Percentiles rank a stretch among this genome's conserved stretches.
Evolutionary conservation across 2,888 invertebrate genomes (phyloP).

Genomic region (Sinodicranocentrus sp.): DNA sequence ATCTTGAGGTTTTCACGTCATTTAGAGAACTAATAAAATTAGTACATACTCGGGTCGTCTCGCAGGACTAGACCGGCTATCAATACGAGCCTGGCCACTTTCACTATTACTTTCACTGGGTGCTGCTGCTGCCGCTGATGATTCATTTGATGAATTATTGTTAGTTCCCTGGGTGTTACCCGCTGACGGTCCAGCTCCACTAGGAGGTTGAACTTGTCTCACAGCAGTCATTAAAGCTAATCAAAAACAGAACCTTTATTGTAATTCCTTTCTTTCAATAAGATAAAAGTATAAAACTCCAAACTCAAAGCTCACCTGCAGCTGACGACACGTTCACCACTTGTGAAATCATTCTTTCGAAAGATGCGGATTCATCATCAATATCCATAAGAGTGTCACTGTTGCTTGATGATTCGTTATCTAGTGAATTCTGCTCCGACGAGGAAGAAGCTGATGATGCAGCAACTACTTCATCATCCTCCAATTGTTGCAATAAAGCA

Average conservation of each 20-base stretch:
- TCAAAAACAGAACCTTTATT: not conserved
- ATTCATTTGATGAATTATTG: too few species aligned
- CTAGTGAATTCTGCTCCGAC: slow-evolving; percentile 33
- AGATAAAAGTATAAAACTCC: too few species aligned
- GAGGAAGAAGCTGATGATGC: slow-evolving; percentile 30
- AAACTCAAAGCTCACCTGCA: slow-evolving; percentile 57
- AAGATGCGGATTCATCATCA: slow-evolving; percentile 59
- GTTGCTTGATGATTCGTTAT: not conserved
- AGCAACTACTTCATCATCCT: slow-evolving; percentile 70
- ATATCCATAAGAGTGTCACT: slow-evolving; percentile 68
- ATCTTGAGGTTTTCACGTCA: too few species aligned
- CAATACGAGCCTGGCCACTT: slow-evolving; percentile 1
- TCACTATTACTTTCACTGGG: not conserved
- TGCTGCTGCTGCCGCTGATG: not conserved
- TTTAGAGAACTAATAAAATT: too few species aligned
- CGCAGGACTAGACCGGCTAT: slow-evolving; percentile 30
- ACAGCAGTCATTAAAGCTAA: slow-evolving; percentile 65
- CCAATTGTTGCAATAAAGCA: slow-evolving; percentile 65
- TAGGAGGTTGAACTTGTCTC: slow-evolving; percentile 46
- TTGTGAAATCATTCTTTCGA: slow-evolving; percentile 73
- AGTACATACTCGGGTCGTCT: slow-evolving; percentile 62
- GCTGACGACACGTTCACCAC: slow-evolving; percentile 71
- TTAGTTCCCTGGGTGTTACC: too few species aligned
- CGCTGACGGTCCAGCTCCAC: not conserved
- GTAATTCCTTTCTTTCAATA: not conserved